Percentiles rank a stretch among this genome's conserved stretches.
Evolutionary conservation across 2,113 vertebrate species (phyloP).

Genomic region (Dolichotis patagonum): DNA sequence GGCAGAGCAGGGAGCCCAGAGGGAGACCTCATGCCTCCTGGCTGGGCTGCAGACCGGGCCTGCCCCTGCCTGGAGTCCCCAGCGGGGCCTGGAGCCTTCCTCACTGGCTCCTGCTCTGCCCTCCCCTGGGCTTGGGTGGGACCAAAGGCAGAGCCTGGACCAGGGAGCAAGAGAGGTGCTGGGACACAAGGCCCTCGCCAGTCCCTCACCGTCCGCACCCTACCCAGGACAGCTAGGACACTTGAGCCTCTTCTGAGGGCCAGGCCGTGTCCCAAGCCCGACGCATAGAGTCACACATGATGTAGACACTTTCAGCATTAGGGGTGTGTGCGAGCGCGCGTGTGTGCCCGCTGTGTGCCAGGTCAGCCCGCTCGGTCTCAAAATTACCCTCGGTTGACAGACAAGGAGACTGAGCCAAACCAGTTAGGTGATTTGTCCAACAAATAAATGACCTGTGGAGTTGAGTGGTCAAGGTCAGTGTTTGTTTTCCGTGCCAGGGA

Average conservation of each 20-base stretch:
- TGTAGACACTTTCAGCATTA: not conserved
- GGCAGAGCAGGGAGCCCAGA: too few species aligned
- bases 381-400: not conserved
- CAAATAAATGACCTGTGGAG: too few species aligned
- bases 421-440: not conserved
- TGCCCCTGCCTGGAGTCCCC: not conserved
- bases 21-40: too few species aligned
- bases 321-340: too few species aligned
- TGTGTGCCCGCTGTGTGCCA: too few species aligned
- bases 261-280: not conserved
- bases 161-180: not conserved
- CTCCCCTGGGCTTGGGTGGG: not conserved
- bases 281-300: rapidly evolving
- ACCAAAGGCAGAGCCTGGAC: not conserved
- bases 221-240: not conserved
- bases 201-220: not conserved
- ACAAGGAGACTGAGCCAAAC: not conserved
- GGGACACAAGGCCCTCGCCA: not conserved
- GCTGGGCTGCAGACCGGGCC: too few species aligned
- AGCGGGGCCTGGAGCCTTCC: not conserved
- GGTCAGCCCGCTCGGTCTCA: not conserved
- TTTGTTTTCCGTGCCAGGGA: not conserved
- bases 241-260: not conserved
- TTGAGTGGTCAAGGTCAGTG: not conserved
- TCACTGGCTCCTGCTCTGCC: not conserved